These are phyloP conservation scores for Aleiodes sp. DNA, from an alignment of 1,140 invertebrate species.

Conservation along the genomic window DNA sequence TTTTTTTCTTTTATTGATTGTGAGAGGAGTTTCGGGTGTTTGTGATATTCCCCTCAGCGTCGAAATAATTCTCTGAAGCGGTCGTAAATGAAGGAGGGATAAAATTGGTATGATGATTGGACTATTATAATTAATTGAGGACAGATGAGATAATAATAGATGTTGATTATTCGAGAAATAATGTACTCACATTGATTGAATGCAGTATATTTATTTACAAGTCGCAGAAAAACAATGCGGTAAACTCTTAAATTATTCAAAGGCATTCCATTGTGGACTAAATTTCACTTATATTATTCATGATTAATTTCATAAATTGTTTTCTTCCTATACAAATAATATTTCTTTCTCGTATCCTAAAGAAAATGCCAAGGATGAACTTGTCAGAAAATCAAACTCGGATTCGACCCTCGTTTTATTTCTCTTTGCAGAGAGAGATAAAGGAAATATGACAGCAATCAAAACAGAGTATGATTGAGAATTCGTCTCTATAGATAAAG, in stretches of 20 bases:
- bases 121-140: too few relatives aligned
- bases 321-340: too few relatives aligned
- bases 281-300: not conserved
- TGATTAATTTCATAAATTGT: too few relatives aligned
- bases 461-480: too few relatives aligned
- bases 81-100: not conserved
- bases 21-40: not conserved
- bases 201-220: constrained; percentile 7
- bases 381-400: too few relatives aligned
- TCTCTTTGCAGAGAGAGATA: too few relatives aligned
- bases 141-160: too few relatives aligned
- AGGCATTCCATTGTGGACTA: not conserved
- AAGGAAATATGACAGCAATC: too few relatives aligned
- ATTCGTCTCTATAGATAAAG: too few relatives aligned
- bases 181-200: not conserved
- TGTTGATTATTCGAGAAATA: not conserved
- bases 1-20: not conserved
- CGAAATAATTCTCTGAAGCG: not conserved
- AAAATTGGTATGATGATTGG: not conserved
- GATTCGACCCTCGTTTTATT: too few relatives aligned
- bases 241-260: not conserved
- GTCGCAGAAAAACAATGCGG: not conserved
- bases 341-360: too few relatives aligned
- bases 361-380: too few relatives aligned
- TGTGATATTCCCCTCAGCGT: not conserved